phyloP scores from a whole-genome alignment of 2,888 invertebrate genomes.

The Alviniconcha strummeri region DNA sequence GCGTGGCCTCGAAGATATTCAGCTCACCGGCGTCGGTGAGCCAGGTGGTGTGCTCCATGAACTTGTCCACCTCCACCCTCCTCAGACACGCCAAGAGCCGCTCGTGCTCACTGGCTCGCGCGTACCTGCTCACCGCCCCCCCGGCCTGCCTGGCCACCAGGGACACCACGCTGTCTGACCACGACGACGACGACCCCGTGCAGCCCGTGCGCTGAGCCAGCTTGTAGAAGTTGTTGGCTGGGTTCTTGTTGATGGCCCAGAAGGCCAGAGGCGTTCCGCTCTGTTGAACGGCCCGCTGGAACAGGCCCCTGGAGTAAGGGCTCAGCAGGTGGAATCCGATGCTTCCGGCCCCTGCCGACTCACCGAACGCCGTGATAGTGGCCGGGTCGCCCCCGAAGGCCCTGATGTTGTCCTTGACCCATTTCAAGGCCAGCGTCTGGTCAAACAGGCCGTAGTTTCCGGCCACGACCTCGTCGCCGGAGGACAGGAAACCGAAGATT shows the following conservation, averaged over 20 bases:
- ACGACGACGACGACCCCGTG: not conserved
- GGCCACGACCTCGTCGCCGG: not conserved
- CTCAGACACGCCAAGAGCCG: not conserved
- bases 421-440: constrained; percentile 26
- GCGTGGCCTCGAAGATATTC: not conserved
- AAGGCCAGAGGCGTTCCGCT: constrained; percentile 5
- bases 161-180: not conserved
- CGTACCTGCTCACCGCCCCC: not conserved
- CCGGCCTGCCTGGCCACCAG: no score
- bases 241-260: not conserved
- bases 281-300: constrained; percentile 19
- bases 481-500: constrained; percentile 31
- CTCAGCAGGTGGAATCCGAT: constrained; percentile 8
- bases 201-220: not conserved
- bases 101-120: not conserved
- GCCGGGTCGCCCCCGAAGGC: constrained; percentile 21
- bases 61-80: not conserved
- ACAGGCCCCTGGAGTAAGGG: constrained; percentile 5
- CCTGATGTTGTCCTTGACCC: constrained; percentile 32
- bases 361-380: constrained; percentile 26
- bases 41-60: not conserved
- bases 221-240: not conserved
- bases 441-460: constrained; percentile 32
- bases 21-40: not conserved
- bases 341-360: constrained; percentile 24